Evolutionary conservation across 1,140 invertebrate genomes (phyloP).

Genomic region (Triops longicaudatus): DNA sequence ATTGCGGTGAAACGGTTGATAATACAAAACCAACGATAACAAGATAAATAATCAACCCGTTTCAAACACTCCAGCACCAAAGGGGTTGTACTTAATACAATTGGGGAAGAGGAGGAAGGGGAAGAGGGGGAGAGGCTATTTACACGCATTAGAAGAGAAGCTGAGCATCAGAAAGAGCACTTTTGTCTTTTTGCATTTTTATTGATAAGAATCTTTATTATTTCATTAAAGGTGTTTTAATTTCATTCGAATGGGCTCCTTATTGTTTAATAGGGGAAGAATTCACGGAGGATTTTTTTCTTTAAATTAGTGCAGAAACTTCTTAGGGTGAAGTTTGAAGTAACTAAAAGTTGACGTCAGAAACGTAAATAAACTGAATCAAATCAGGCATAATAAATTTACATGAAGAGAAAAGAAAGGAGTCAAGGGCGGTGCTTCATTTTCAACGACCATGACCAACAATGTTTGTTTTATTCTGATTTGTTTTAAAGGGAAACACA

Average conservation of each 20-base stretch:
- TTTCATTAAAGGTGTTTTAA: slow-evolving; percentile 1
- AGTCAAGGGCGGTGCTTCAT: slow-evolving; percentile 4
- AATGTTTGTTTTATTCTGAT: neutral
- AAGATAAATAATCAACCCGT: too few relatives aligned
- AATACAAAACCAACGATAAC: too few relatives aligned
- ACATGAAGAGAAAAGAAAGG: neutral
- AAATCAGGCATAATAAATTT: neutral
- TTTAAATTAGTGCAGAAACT: neutral
- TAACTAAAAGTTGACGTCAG: neutral
- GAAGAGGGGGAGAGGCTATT: too few relatives aligned
- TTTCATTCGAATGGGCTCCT: neutral
- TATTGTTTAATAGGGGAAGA: neutral
- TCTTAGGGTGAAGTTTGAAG: neutral
- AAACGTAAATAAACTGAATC: neutral
- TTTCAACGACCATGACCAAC: neutral
- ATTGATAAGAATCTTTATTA: neutral
- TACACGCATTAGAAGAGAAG: neutral
- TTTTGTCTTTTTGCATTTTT: slow-evolving; percentile 16
- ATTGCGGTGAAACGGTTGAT: too few relatives aligned
- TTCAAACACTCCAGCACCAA: too few relatives aligned
- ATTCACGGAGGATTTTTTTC: neutral
- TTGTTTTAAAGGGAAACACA: neutral
- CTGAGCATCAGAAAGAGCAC: slow-evolving; percentile 24
- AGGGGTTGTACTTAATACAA: too few relatives aligned
- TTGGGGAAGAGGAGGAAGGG: too few relatives aligned